Conservation (phyloP, 2,113 vertebrate species). For the Amazona guildingii region DNA sequence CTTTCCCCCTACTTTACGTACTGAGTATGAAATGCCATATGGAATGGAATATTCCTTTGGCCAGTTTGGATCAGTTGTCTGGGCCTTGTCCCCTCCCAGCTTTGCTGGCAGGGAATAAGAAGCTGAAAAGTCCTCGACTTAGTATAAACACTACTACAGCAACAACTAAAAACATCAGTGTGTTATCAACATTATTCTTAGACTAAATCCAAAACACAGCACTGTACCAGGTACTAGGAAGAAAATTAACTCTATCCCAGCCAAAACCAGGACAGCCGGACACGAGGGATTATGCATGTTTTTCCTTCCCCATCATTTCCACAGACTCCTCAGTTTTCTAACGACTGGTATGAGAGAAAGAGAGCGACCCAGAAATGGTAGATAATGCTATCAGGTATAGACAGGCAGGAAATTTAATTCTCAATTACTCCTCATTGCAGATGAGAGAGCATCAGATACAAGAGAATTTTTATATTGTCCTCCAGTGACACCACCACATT, state of each 20-base stretch:
- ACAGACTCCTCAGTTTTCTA: background rate
- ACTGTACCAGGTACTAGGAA: background rate
- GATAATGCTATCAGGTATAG: background rate
- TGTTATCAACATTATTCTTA: background rate
- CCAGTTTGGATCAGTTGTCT: background rate
- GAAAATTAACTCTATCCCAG: background rate
- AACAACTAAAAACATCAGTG: background rate
- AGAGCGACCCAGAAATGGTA: background rate
- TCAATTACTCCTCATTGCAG: background rate
- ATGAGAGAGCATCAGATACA: background rate
- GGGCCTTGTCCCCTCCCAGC: background rate
- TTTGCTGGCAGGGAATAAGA: background rate
- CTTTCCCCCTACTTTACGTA: background rate
- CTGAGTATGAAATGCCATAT: background rate
- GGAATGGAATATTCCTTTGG: background rate
- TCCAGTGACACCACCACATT: background rate
- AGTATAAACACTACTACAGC: background rate
- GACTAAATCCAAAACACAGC: background rate
- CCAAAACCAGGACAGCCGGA: background rate
- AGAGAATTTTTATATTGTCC: background rate
- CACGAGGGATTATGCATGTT: accelerated
- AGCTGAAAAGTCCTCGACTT: background rate
- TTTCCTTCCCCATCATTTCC: background rate
- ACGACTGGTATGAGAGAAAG: background rate
- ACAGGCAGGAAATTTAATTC: background rate